phyloP scores from a whole-genome alignment of 2,888 invertebrate genomes.

The Syrista parreyssii region DNA sequence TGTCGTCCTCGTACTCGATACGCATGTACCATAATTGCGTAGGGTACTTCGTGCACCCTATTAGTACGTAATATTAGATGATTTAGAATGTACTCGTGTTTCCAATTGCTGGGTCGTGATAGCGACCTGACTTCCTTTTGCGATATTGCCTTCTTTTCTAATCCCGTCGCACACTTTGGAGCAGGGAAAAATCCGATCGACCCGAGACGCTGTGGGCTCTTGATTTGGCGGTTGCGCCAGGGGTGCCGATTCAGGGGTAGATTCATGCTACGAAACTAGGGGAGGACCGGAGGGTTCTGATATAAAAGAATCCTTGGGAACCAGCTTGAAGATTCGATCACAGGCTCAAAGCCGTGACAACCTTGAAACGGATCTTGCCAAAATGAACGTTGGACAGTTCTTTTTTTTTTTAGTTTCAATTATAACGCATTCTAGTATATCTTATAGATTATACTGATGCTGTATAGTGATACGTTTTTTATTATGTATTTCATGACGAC shows the following conservation, averaged over 20 bases:
- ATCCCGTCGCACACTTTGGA: not conserved
- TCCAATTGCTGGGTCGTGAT: not conserved
- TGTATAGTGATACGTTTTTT: not conserved
- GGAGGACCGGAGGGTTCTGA: slow-evolving; percentile 48
- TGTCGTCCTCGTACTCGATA: not conserved
- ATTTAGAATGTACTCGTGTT: not conserved
- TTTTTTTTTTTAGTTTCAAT: not conserved
- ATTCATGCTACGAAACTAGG: slow-evolving; percentile 41
- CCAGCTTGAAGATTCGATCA: slow-evolving; percentile 64
- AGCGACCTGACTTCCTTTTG: not conserved
- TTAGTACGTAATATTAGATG: not conserved
- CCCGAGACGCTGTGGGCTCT: slow-evolving; percentile 2
- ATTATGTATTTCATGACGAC: not conserved
- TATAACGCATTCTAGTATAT: not conserved
- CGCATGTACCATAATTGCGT: not conserved
- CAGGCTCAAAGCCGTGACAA: slow-evolving; percentile 44
- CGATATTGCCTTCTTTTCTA: not conserved
- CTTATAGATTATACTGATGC: not conserved
- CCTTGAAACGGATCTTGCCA: slow-evolving; percentile 9
- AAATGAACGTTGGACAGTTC: not conserved
- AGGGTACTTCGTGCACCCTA: not conserved
- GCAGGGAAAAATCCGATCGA: not conserved
- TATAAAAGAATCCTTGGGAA: slow-evolving; percentile 64
- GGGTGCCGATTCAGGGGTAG: slow-evolving; percentile 47
- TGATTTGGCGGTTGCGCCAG: slow-evolving; percentile 37